Percentiles rank a stretch among this genome's conserved stretches.
These are phyloP conservation scores for Gymnopithys bicolor DNA, from an alignment of 2,797 vertebrate species.

Conservation along the genomic window DNA sequence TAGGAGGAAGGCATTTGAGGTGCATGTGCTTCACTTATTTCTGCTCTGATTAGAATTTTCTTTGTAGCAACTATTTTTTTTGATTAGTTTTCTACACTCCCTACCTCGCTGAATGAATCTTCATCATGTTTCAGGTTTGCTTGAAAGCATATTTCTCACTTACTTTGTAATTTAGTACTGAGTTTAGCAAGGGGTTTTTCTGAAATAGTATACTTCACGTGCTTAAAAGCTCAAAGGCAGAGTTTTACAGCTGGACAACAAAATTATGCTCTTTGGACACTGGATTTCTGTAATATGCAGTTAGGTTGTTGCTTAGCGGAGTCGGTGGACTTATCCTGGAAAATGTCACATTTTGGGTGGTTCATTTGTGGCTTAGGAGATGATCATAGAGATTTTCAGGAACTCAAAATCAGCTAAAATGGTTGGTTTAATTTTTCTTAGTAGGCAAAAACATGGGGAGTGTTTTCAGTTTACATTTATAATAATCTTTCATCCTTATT, in stretches of 20 bases:
- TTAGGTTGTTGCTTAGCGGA: constrained; percentile 13
- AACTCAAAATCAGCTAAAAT: neutral
- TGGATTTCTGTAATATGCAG: neutral
- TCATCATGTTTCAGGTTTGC: constrained; percentile 14
- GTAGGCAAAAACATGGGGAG: neutral
- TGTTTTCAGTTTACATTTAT: neutral
- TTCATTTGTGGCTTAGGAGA: neutral
- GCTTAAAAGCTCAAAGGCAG: neutral
- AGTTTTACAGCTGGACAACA: constrained; percentile 27
- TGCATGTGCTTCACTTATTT: neutral
- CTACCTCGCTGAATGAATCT: constrained; percentile 6
- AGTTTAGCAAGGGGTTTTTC: constrained; percentile 2
- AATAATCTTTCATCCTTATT: neutral
- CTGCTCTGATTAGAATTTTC: neutral
- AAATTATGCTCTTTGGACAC: constrained; percentile 7
- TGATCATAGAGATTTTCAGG: neutral
- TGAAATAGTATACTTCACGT: neutral
- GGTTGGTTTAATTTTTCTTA: neutral
- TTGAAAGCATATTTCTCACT: constrained; percentile 47
- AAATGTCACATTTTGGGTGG: neutral
- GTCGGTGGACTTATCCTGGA: neutral
- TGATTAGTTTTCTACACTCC: neutral
- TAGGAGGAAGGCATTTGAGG: neutral
- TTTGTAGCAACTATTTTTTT: neutral
- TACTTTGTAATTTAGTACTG: constrained; percentile 41